A percentile compares a stretch with the other conserved stretches of the same genome.
phyloP scores from a whole-genome alignment of 2,113 vertebrate species.

The Ranitomeya imitator region DNA sequence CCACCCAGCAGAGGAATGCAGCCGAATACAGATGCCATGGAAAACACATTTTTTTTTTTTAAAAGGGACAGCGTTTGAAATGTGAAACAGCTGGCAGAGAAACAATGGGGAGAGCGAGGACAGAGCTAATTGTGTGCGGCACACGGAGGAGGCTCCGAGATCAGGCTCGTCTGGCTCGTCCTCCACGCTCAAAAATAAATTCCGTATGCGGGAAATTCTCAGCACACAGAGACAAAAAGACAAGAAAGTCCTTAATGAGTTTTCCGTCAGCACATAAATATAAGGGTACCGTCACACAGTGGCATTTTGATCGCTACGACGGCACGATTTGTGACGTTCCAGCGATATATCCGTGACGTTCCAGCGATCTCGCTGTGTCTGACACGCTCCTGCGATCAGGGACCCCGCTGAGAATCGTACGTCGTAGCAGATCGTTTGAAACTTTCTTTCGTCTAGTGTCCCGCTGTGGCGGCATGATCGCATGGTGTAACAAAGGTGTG shows the following conservation, averaged over 20 bases:
- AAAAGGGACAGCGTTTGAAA: constrained; percentile 18
- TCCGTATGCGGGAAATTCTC: constrained; percentile 42
- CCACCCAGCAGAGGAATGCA: not conserved
- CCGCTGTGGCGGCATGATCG: no score
- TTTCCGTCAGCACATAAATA: constrained; percentile 2
- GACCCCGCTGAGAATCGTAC: no score
- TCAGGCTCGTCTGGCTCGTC: constrained; percentile 11
- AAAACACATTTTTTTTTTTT: constrained; percentile 23
- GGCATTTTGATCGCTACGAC: no score
- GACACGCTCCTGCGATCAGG: no score
- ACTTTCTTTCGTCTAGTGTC: no score
- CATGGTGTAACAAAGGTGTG: no score
- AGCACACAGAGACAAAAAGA: constrained; percentile 1
- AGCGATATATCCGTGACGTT: no score
- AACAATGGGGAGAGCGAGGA: constrained; percentile 19
- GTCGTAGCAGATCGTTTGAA: no score
- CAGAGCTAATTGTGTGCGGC: constrained; percentile 29
- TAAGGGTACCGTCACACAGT: no score
- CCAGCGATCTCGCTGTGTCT: no score
- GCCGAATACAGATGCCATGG: constrained; percentile 9
- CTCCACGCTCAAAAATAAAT: constrained; percentile 24
- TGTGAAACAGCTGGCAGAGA: constrained; percentile 33
- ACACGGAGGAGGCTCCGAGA: not conserved
- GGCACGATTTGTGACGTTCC: no score
- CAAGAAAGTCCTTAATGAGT: not conserved